A percentile compares a stretch with the other conserved stretches of the same genome.
Evolutionary conservation across 2,113 vertebrate species (phyloP).

Genomic region (Vidua macroura): DNA sequence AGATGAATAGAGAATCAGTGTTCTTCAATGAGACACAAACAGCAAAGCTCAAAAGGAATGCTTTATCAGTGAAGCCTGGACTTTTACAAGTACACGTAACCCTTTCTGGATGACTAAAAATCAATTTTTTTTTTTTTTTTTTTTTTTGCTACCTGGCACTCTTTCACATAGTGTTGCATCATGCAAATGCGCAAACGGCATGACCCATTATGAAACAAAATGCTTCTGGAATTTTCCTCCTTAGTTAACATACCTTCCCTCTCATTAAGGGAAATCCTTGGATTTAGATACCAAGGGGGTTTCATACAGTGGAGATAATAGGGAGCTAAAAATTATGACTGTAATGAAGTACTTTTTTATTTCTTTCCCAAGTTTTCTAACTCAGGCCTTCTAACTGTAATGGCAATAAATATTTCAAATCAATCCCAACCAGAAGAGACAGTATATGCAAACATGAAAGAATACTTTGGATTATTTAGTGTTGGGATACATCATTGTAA

Average conservation of each 20-base stretch:
- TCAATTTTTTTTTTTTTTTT: not conserved
- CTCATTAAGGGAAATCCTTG: not conserved
- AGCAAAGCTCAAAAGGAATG: not conserved
- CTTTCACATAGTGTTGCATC: not conserved
- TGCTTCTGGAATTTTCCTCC: not conserved
- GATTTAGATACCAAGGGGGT: not conserved
- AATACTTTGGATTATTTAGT: not conserved
- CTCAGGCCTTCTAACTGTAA: not conserved
- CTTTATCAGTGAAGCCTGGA: not conserved
- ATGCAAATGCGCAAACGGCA: not conserved
- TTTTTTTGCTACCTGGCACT: not conserved
- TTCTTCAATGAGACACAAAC: not conserved
- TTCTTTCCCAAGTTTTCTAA: not conserved
- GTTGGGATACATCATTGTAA: not conserved
- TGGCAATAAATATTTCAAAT: not conserved
- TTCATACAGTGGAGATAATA: not conserved
- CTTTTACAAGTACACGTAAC: not conserved
- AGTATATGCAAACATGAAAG: not conserved
- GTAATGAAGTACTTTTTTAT: not conserved
- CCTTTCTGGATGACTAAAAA: not conserved
- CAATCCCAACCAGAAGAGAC: not conserved
- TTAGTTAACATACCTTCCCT: not conserved
- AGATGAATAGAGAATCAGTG: not conserved
- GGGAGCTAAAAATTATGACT: not conserved
- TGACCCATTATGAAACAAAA: not conserved